Evolutionary conservation across 2,797 vertebrate species (phyloP).

Genomic region (Podarcis siculus): DNA sequence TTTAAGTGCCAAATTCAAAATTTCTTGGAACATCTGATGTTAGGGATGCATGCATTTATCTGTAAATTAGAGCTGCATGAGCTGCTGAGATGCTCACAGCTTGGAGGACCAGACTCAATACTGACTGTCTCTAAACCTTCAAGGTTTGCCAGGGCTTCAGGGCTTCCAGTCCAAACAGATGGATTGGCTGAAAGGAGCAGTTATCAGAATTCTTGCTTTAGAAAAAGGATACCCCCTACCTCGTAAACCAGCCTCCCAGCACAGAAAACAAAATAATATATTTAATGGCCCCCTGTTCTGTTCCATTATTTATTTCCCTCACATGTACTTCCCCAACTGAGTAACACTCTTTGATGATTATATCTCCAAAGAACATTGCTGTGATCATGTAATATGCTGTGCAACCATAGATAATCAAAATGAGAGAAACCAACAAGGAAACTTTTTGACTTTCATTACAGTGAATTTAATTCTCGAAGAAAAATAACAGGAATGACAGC

Average conservation of each 20-base stretch:
- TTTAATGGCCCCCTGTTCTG: constrained; percentile 76
- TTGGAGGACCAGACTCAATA: constrained; percentile 47
- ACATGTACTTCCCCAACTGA: constrained; percentile 71
- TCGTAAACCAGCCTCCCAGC: constrained; percentile 74
- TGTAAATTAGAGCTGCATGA: constrained; percentile 34
- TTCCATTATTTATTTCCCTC: constrained; percentile 80
- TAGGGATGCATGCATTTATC: constrained; percentile 34
- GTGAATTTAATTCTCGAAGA: constrained; percentile 66
- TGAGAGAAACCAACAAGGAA: constrained; percentile 73
- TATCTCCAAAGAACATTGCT: constrained; percentile 79
- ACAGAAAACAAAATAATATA: constrained; percentile 75
- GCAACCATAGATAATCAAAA: constrained; percentile 81
- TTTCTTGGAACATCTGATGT: constrained; percentile 48
- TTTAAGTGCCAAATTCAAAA: constrained; percentile 24
- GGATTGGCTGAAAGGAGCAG: constrained; percentile 45
- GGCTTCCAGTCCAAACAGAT: constrained; percentile 50
- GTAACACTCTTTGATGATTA: constrained; percentile 80
- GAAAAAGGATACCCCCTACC: constrained; percentile 67
- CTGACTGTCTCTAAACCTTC: constrained; percentile 50
- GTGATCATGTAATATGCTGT: constrained; percentile 75
- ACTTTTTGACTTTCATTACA: constrained; percentile 73
- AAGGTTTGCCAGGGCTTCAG: constrained; percentile 57
- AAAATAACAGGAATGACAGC: constrained; percentile 48
- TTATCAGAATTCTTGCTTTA: constrained; percentile 40
- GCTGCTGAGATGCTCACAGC: constrained; percentile 15